phyloP scores from a whole-genome alignment of 2,113 vertebrate species.

The Sus scrofa region DNA sequence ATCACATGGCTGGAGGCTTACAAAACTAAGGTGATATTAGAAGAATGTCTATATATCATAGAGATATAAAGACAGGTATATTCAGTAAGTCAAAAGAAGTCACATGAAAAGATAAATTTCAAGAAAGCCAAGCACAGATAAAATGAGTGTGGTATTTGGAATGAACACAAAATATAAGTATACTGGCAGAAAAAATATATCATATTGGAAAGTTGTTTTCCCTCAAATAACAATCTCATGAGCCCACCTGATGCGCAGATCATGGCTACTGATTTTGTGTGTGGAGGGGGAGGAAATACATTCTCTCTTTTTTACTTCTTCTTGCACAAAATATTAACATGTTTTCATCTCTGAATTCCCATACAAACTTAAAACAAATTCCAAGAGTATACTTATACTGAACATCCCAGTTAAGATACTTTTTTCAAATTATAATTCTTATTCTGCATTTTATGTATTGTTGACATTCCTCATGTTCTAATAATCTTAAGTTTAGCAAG shows the following conservation, averaged over 20 bases:
- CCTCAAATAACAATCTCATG: background rate
- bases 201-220: background rate
- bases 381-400: background rate
- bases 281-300: fast-evolving
- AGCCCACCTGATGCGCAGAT: background rate
- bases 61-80: background rate
- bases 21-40: background rate
- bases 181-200: background rate
- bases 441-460: background rate
- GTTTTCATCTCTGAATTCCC: background rate
- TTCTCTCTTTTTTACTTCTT: background rate
- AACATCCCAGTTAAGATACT: background rate
- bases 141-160: background rate
- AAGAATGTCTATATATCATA: background rate
- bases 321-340: background rate
- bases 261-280: background rate
- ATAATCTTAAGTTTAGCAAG: background rate
- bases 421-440: background rate
- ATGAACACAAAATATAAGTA: background rate
- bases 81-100: background rate
- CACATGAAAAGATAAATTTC: background rate
- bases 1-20: background rate
- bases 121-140: background rate
- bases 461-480: background rate
- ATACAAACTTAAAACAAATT: background rate